A percentile compares a stretch with the other conserved stretches of the same genome.
phyloP scores from a whole-genome alignment of 2,797 vertebrate genomes.

The Apogon hyalosoma region DNA sequence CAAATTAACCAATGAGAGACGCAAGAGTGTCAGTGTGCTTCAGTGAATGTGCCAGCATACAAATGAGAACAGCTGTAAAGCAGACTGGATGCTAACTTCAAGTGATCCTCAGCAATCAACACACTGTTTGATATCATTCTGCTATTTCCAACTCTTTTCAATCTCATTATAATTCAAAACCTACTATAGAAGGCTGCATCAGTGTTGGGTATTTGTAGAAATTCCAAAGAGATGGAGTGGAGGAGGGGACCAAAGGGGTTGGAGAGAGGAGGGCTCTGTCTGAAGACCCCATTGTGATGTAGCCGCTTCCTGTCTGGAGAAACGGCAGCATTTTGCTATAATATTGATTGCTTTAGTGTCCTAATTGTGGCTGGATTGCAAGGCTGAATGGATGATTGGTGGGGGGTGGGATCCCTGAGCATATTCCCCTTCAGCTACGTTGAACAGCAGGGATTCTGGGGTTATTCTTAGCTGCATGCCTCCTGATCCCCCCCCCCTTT shows the following conservation, averaged over 20 bases:
- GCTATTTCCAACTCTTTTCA: slow-evolving; percentile 14
- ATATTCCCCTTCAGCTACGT: slow-evolving; percentile 34
- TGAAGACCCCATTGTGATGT: slow-evolving; percentile 52
- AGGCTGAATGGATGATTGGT: slow-evolving; percentile 45
- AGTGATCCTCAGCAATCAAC: slow-evolving; percentile 53
- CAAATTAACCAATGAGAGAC: slow-evolving; percentile 44
- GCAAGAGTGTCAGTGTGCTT: background rate
- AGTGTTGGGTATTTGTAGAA: background rate
- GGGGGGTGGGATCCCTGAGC: slow-evolving; percentile 30
- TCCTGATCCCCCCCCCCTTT: slow-evolving; percentile 27
- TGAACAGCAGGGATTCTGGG: slow-evolving; percentile 28
- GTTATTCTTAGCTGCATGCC: slow-evolving; percentile 63
- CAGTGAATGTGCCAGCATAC: slow-evolving; percentile 35
- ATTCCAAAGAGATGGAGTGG: slow-evolving; percentile 3
- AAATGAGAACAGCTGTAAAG: slow-evolving; percentile 63
- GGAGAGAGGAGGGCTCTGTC: slow-evolving; percentile 36
- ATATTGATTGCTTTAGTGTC: slow-evolving; percentile 77
- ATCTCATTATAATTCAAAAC: slow-evolving; percentile 31
- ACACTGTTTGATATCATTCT: slow-evolving; percentile 36
- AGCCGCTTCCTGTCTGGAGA: slow-evolving; percentile 65
- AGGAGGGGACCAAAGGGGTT: background rate
- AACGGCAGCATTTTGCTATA: slow-evolving; percentile 54
- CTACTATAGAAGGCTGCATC: slow-evolving; percentile 1
- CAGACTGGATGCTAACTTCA: slow-evolving; percentile 27
- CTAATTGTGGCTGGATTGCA: slow-evolving; percentile 57